Evolutionary conservation across 2,888 invertebrate genomes (phyloP).

Genomic region (Spilosoma lubricipeda): DNA sequence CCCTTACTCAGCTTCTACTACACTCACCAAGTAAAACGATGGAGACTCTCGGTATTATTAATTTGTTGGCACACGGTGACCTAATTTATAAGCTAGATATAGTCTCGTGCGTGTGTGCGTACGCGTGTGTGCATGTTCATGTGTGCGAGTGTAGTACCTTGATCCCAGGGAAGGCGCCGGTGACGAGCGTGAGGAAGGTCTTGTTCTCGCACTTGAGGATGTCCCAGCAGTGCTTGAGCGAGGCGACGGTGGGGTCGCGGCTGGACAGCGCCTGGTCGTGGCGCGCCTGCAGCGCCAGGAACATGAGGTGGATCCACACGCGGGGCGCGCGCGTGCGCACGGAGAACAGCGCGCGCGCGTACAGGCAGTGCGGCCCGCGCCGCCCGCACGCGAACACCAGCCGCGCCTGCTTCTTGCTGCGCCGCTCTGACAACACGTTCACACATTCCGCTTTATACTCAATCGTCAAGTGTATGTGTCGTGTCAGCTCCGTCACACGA

Average conservation of each 20-base stretch:
- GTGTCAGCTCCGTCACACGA: no score
- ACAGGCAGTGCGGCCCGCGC: constrained; percentile 96
- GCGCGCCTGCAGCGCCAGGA: constrained; percentile 95
- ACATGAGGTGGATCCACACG: constrained; percentile 98
- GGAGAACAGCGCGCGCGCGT: constrained; percentile 92
- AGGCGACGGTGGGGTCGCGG: constrained; percentile 92
- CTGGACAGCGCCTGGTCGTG: constrained; percentile 92
- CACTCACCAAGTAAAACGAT: no score
- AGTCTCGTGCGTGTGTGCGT: no score
- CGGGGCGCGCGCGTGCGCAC: constrained; percentile 93
- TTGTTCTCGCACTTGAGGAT: constrained; percentile 96
- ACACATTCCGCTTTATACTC: not conserved
- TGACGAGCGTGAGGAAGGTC: constrained; percentile 95
- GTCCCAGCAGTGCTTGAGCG: constrained; percentile 97
- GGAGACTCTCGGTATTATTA: no score
- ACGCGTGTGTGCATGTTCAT: not conserved
- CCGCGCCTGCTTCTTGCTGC: constrained; percentile 95
- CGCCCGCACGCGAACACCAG: constrained; percentile 96
- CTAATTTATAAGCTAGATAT: no score
- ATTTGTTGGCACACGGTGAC: no score
- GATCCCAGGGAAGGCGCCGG: constrained; percentile 96
- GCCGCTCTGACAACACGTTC: constrained; percentile 85
- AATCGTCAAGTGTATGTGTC: no score
- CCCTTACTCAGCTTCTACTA: no score
- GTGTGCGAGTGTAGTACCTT: constrained; percentile 85